These are phyloP conservation scores for Pterostichus madidus DNA, from an alignment of 2,888 invertebrate species.

Conservation along the genomic window DNA sequence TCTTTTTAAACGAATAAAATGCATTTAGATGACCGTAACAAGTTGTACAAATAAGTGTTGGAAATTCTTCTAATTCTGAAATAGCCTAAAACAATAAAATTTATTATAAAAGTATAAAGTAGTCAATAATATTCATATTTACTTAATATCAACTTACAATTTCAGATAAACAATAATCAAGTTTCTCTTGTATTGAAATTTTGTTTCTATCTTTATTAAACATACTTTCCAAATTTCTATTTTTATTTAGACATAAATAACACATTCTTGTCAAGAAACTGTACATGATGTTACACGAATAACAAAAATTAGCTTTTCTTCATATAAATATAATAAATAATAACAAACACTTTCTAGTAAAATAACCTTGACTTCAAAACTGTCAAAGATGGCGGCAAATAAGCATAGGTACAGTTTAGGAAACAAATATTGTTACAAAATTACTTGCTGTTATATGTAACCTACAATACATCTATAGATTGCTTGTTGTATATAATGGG, in stretches of 20 bases:
- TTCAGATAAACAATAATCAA: constrained; percentile 33
- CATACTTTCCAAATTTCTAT: constrained; percentile 39
- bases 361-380: constrained; percentile 17
- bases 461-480: neutral
- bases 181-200: constrained; percentile 29
- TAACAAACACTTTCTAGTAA: constrained; percentile 1
- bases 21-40: constrained; percentile 27
- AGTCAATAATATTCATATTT: neutral
- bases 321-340: neutral
- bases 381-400: constrained; percentile 25
- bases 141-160: constrained; percentile 17
- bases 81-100: neutral
- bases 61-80: constrained; percentile 10
- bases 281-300: neutral
- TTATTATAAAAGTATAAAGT: neutral
- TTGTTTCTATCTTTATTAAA: constrained; percentile 32
- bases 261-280: constrained; percentile 36
- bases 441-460: neutral
- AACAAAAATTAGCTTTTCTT: neutral
- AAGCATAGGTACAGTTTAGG: neutral
- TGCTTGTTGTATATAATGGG: no score
- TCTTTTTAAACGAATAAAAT: constrained; percentile 48
- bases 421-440: neutral
- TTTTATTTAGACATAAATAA: constrained; percentile 48
- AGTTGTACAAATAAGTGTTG: constrained; percentile 27